Conservation (phyloP, 2,113 vertebrate genomes). For the Sialia sialis region DNA sequence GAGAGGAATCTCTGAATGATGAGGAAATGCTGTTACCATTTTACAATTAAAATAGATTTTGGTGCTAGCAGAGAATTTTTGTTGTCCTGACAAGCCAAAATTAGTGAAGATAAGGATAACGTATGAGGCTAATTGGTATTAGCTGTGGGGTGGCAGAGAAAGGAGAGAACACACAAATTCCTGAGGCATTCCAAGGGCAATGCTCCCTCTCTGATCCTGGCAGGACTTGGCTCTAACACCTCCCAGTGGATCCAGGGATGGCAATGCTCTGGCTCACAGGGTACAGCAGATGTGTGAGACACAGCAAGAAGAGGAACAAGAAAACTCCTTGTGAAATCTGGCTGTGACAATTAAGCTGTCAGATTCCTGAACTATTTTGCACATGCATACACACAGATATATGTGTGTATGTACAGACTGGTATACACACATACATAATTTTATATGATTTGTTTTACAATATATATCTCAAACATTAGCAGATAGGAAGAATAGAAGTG, state of each 20-base stretch:
- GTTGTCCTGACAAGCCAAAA: not conserved
- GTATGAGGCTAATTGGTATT: not conserved
- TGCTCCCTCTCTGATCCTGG: not conserved
- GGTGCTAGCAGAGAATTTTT: not conserved
- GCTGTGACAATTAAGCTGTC: not conserved
- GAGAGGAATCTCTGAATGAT: not conserved
- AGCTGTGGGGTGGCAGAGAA: not conserved
- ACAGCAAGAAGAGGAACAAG: not conserved
- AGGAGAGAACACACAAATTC: not conserved
- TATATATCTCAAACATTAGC: not conserved
- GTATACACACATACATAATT: accelerated
- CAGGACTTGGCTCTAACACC: not conserved
- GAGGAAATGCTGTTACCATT: not conserved
- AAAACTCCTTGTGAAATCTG: not conserved
- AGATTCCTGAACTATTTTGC: not conserved
- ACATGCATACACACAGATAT: not conserved
- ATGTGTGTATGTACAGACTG: accelerated
- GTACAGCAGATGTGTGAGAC: not conserved
- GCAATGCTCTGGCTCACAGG: not conserved
- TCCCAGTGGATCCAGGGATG: not conserved
- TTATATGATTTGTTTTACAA: not conserved
- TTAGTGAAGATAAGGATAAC: not conserved
- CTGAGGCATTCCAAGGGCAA: not conserved
- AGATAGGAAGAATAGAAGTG: not conserved
- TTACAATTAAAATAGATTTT: not conserved